A percentile compares a stretch with the other conserved stretches of the same genome.
Evolutionary conservation across 2,113 vertebrate species (phyloP).

Genomic region (Oryzias javanicus): DNA sequence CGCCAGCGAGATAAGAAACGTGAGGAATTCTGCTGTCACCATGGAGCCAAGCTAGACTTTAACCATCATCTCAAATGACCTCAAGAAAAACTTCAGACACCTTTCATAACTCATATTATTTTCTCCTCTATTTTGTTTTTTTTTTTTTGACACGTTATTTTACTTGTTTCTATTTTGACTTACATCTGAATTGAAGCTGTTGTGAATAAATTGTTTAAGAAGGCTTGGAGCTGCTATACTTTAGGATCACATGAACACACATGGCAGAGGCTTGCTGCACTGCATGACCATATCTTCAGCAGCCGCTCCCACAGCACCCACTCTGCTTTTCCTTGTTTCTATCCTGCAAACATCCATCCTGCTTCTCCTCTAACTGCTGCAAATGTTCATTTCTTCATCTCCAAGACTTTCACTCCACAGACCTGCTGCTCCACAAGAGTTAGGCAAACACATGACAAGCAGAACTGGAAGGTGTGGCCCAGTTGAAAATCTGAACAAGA

Average conservation of each 20-base stretch:
- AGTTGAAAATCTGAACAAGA: background rate
- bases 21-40: constrained; percentile 78
- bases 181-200: constrained; percentile 15
- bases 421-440: background rate
- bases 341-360: constrained; percentile 21
- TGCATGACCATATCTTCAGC: constrained; percentile 33
- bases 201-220: background rate
- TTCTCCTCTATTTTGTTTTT: constrained; percentile 36
- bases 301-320: constrained; percentile 6
- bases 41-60: constrained; percentile 76
- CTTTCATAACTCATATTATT: background rate
- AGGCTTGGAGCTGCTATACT: constrained; percentile 16
- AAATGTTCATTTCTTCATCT: constrained; percentile 8
- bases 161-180: background rate
- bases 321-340: constrained; percentile 28
- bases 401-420: background rate
- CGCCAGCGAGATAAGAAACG: constrained; percentile 76
- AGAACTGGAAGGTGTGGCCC: background rate
- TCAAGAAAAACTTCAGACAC: constrained; percentile 59
- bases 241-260: constrained; percentile 26
- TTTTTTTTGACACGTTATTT: constrained; percentile 33
- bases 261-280: constrained; percentile 20
- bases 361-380: constrained; percentile 2
- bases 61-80: constrained; percentile 77
- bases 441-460: background rate